Evolutionary conservation across 2,113 vertebrate species (phyloP).

Genomic region (Alosa alosa): DNA sequence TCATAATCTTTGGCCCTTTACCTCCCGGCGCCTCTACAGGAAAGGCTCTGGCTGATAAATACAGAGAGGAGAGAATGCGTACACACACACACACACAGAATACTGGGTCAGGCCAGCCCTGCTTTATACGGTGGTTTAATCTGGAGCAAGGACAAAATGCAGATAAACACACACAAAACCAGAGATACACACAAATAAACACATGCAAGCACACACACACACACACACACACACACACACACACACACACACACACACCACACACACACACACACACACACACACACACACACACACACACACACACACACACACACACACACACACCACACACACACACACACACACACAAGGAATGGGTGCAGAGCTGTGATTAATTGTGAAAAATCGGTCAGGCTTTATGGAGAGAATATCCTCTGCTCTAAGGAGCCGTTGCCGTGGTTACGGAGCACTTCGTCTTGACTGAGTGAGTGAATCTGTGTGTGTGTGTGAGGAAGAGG

Average conservation of each 20-base stretch:
- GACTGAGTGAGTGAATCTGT: conserved; percentile 26
- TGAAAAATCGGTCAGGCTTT: conserved; percentile 5
- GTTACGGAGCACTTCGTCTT: conserved; percentile 48
- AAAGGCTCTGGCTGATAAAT: neutral
- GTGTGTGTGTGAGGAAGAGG: neutral
- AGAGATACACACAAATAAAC: neutral
- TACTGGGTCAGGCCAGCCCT: neutral
- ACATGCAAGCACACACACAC: neutral
- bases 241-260: neutral
- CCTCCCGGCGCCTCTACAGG: neutral
- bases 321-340: neutral
- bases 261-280: neutral
- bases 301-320: too few relatives aligned
- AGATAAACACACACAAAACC: neutral
- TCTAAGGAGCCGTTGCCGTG: conserved; percentile 52
- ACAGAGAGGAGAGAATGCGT: too few relatives aligned
- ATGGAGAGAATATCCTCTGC: conserved; percentile 22
- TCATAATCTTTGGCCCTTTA: neutral
- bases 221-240: neutral
- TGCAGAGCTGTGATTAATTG: neutral
- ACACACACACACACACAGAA: neutral
- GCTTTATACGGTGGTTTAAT: neutral
- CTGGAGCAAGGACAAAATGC: neutral
- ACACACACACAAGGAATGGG: neutral
- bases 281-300: neutral